phyloP scores from a whole-genome alignment of 2,113 vertebrate genomes.

The Rhabdornis inornatus region DNA sequence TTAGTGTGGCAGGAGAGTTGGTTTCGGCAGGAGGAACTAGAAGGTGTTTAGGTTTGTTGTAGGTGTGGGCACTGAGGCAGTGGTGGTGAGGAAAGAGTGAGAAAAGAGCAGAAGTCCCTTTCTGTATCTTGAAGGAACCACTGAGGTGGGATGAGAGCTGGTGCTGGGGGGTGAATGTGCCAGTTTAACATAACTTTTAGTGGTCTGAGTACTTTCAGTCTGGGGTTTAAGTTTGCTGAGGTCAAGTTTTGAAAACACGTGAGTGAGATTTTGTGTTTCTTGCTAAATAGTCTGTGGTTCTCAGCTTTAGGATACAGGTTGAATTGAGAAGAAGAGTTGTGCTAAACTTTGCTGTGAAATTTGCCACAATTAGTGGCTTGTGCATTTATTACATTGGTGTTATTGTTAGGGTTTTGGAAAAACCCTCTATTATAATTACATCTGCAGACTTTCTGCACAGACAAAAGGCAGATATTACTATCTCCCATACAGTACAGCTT shows the following conservation, averaged over 20 bases:
- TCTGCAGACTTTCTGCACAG: background rate
- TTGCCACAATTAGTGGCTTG: background rate
- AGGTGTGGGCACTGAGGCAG: background rate
- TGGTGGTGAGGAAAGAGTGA: background rate
- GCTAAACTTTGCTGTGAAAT: background rate
- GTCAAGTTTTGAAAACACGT: background rate
- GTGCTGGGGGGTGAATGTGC: background rate
- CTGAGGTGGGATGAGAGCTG: background rate
- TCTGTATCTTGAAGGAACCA: background rate
- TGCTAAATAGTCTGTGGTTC: background rate
- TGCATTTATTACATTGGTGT: background rate
- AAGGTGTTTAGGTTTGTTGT: background rate
- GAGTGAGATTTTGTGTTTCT: background rate
- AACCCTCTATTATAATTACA: background rate
- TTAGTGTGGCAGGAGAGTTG: background rate
- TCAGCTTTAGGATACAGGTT: background rate
- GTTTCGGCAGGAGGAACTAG: background rate
- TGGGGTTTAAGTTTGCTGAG: background rate
- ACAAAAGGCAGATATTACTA: background rate
- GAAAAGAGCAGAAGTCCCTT: background rate
- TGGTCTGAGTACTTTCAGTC: background rate
- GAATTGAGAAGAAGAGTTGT: background rate
- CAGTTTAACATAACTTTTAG: fast-evolving
- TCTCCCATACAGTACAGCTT: background rate
- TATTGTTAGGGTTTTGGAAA: background rate